Percentiles rank a stretch among this genome's conserved stretches.
Conservation (phyloP, 2,888 invertebrate species). For the Patella pellucida region DNA sequence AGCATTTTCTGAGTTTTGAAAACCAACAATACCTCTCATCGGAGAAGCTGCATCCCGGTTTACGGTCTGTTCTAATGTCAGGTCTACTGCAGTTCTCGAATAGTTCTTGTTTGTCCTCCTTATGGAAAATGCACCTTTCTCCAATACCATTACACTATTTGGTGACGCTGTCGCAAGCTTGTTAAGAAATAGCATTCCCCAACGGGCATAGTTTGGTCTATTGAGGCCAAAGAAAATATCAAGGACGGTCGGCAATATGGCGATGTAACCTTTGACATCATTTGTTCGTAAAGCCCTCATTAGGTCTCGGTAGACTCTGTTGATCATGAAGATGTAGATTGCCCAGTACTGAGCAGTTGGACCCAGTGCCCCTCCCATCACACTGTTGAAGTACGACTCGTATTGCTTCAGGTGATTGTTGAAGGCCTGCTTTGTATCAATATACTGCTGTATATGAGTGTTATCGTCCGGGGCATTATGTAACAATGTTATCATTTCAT, state of each 20-base stretch:
- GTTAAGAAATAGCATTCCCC: conserved; percentile 31
- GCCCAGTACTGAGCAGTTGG: conserved; percentile 29
- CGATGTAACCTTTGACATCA: conserved; percentile 21
- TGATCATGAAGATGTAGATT: conserved; percentile 26
- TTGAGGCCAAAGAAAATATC: conserved; percentile 27
- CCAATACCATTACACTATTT: conserved; percentile 12
- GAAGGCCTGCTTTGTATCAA: not conserved
- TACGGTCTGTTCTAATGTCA: conserved; percentile 28
- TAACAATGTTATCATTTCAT: conserved; percentile 11
- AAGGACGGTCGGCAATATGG: conserved; percentile 15
- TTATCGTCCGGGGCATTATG: not conserved
- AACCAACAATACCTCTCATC: too few relatives aligned
- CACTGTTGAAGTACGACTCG: conserved; percentile 14
- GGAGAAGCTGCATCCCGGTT: conserved; percentile 30
- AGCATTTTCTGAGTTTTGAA: too few relatives aligned
- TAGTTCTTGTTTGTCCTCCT: conserved; percentile 16
- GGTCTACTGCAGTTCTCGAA: conserved; percentile 28
- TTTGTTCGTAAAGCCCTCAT: conserved; percentile 23
- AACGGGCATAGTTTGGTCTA: conserved; percentile 33
- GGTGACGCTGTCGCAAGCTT: conserved; percentile 15
- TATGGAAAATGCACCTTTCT: conserved; percentile 34
- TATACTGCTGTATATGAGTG: too few relatives aligned
- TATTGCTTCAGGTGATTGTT: conserved; percentile 2
- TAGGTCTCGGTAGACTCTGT: conserved; percentile 27
- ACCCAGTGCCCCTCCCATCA: conserved; percentile 18